Evolutionary conservation across 2,113 vertebrate species (phyloP), one percentile per base, ranked within the genome.

Genomic region (Ibidorhyncha struthersii): DNA sequence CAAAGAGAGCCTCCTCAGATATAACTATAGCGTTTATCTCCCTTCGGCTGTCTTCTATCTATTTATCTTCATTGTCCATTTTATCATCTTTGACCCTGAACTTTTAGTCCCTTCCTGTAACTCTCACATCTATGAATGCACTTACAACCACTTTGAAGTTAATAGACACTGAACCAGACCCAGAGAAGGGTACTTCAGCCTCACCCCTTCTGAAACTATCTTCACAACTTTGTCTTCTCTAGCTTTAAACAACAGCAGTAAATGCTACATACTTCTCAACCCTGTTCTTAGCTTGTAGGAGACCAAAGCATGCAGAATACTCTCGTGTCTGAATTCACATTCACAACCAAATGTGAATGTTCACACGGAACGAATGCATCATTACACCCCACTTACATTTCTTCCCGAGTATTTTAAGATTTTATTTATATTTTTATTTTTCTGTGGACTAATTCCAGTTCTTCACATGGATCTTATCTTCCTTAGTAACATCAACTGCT

Each of bases 71-170:
- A 85, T 52, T 92, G 81, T 74, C 63, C 83, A 78, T 87, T 94
- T 91, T 56, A 93, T 30, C 70, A 87, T 93, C 77, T 95, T 91
- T 85, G 86, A 95, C 77, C 56, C 34, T 84, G 86, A 93, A 82
- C 89, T 93, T 94, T 74, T 76, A 79, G 91, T 66, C 61, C 65
- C 20, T 74, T 85, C 53, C 78, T 61, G 7, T 69, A 94, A 79
- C 58, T 95, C 36, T 65, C 62, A 66, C n/a, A 69, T 40, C 73
- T 84, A 38, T 62, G 74, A 96, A 95, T 41, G 62, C 53, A 71
- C n/a, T 86, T 92, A 86, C 10, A 78, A 84, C 27, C 73, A 67
- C 86, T 89, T 1, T 80, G 52, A 92, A 93, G 73, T 89, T 86
- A 89, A 86, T 4, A 83, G 72, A 92, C 6, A 4, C 50, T 30